Evolutionary conservation across 2,113 vertebrate genomes (phyloP), one percentile per base, ranked within the genome.

Genomic region (Perca schrenkii): DNA sequence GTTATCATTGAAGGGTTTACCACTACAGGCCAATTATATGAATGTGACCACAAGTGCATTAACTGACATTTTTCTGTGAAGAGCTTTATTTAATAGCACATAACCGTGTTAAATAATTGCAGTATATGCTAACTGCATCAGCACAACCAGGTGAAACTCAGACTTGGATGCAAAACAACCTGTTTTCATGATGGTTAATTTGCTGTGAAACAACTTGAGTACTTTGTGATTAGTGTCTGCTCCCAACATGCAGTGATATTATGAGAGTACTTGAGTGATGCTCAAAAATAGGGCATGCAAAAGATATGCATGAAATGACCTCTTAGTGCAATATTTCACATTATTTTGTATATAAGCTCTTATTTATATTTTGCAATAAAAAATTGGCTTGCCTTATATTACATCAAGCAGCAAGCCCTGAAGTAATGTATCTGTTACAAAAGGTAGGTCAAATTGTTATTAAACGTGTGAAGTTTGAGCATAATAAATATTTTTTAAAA

Each of bases 211-310:
- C 72, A 68, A 87, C 83, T 46, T 17, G 66, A 92, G 90, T 94
- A 94, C 93, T 95, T 94, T 91, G 92, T 95, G 95, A 94, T 56
- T 93, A 89, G 81, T 92, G 49, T 13, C 93, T 93, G 88, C 83
- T 62, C 12, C 70, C 31, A 56, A 77, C 46, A 72, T 34, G 77
- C 85, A 92, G 93, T 58, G 61, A 85, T 89, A 84, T 88, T 93
- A 94, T 90, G 94, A 95, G 92, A 93, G 94, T 92, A 93, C 89
- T 89, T 76, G 47, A 62, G 69, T 65, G 43, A 58, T 89, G 74
- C 65, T 61, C 31, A 61, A 74, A 67, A 86, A 40, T 60, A 86
- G 21, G 52, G 8, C 21, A 69, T 34, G 47, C 46, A 83, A 60
- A 80, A 75, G 19, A 16, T 79, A 80, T 74, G 72, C 76, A 81